These are phyloP conservation scores for Lates japonicus DNA, from an alignment of 2,797 vertebrate genomes.

Conservation along the genomic window DNA sequence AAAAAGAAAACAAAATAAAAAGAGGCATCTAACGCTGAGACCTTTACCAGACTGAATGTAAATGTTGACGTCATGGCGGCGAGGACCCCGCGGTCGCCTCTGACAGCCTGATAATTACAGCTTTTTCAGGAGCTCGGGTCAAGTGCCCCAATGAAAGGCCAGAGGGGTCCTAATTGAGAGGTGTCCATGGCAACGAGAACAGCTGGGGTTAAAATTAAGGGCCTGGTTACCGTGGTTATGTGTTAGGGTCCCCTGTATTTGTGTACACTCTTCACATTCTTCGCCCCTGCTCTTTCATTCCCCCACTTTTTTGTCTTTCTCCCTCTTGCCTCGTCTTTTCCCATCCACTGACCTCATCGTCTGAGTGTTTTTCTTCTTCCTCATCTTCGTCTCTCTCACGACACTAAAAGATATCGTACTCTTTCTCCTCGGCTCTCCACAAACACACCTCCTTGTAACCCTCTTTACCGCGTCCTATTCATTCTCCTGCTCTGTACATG, in stretches of 20 bases:
- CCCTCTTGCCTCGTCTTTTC: constrained; percentile 58
- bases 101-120: constrained; percentile 69
- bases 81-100: constrained; percentile 7
- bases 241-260: constrained; percentile 69
- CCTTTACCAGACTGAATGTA: constrained; percentile 39
- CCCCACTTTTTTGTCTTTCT: constrained; percentile 60
- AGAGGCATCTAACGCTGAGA: neutral
- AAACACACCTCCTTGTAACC: constrained; percentile 27
- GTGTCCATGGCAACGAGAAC: constrained; percentile 80
- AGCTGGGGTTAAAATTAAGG: constrained; percentile 80
- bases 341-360: constrained; percentile 74
- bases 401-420: constrained; percentile 32
- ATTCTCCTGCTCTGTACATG: constrained; percentile 13
- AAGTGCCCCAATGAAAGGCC: constrained; percentile 76
- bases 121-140: constrained; percentile 71
- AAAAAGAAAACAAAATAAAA: neutral
- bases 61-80: constrained; percentile 50
- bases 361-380: constrained; percentile 62
- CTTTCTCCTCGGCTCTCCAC: neutral
- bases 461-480: constrained; percentile 26
- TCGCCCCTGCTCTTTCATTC: constrained; percentile 51
- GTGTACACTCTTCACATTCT: constrained; percentile 77
- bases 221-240: constrained; percentile 71
- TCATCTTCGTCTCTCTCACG: constrained; percentile 57
- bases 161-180: constrained; percentile 72